Evolutionary conservation across 2,113 vertebrate species (phyloP).

Genomic region (Cynopterus brachyotis): DNA sequence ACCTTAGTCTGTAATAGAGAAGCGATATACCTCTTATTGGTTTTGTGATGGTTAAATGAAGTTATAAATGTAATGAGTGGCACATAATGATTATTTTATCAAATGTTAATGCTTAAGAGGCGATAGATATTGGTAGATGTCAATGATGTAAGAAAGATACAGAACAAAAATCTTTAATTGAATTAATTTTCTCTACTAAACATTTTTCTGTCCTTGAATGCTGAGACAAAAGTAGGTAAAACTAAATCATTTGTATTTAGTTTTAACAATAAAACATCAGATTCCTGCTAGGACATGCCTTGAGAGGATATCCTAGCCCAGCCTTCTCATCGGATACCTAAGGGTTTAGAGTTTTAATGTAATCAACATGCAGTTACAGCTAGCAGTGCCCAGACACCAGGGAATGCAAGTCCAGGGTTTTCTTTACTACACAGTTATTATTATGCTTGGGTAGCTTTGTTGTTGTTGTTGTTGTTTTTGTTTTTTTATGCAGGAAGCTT

Average conservation of each 20-base stretch:
- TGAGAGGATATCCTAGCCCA: background rate
- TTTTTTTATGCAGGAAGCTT: background rate
- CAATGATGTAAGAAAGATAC: background rate
- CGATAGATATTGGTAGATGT: background rate
- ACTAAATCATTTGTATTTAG: background rate
- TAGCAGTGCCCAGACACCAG: background rate
- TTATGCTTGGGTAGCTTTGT: background rate
- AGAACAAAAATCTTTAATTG: background rate
- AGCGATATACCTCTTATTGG: background rate
- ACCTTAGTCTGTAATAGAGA: background rate
- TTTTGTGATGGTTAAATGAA: background rate
- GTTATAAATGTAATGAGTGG: background rate
- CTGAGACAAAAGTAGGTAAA: background rate
- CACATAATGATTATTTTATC: background rate
- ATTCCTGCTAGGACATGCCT: background rate
- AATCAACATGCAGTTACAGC: background rate
- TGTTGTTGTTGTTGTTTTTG: background rate
- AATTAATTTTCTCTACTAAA: background rate
- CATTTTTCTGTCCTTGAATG: background rate
- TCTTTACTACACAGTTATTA: background rate
- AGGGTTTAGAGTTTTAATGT: background rate
- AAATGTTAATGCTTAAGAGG: background rate
- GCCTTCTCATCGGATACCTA: background rate
- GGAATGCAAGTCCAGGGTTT: background rate
- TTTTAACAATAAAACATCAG: conserved; percentile 12